Evolutionary conservation across 2,113 vertebrate genomes (phyloP), one percentile per base, ranked within the genome.

Genomic region (Sinocyclocheilus grahami): DNA sequence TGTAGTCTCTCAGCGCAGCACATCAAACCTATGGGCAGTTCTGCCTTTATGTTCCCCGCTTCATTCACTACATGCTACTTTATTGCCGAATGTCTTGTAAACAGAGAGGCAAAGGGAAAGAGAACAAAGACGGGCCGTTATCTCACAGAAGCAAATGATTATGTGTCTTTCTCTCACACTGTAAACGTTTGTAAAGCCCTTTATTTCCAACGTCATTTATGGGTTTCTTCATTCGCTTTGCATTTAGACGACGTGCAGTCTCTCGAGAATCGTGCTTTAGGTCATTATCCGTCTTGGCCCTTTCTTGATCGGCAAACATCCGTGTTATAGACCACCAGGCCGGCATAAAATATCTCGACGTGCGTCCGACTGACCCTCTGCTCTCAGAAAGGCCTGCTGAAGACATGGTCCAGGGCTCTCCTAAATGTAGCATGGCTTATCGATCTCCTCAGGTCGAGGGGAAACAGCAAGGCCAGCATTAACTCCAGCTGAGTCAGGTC

Each of bases 401-500:
- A 42, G 86, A 92, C 91, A 90, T 91, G 88, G 92, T 92, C 92
- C 86, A 90, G 89, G 91, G 91, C 88, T 83, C 75, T 89, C 89
- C 90, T 92, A 92, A 89, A 91, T 91, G 89, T 92, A 92, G 90
- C 91, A 90, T 94, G 93, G 93, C 86, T 65, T 94, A 95, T 94
- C 91, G 94, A 95, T 95, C 94, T 91, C 90, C 90, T 91, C 88
- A 89, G 92, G 92, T 91, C 83, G 86, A 86, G 86, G 85, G 87
- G 90, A 94, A 93, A 91, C 83, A 90, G 93, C 94, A 89, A 93
- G 89, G 89, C 90, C 90, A 92, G 93, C 94, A 94, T 82, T 92
- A 91, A 89, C 88, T 90, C 88, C 88, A 92, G 91, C 94, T 95
- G 93, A 94, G 93, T 94, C 92, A 94, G 94, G 92, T 63, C 90